Evolutionary conservation across 2,113 vertebrate species (phyloP), one percentile per base, ranked within the genome.

Genomic region (Nycticryphes semicollaris): DNA sequence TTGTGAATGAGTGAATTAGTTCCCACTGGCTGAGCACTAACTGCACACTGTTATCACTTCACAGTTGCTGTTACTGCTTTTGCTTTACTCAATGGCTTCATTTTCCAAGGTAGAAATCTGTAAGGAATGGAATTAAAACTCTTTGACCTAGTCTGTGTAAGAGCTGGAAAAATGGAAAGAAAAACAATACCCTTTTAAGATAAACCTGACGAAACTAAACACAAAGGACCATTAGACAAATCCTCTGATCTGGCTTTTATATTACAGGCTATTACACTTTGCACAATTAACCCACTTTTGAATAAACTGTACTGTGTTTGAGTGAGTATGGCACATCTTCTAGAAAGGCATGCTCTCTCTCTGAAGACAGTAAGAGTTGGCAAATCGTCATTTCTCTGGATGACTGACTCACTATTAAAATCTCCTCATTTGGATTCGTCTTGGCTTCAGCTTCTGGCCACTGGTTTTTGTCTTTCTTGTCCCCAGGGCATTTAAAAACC

Each of bases 371-470:
- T 59, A 69, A n/a, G 70, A 82, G 76, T 2, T 96, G 90, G 88
- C 83, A 95, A 93, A 93, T 73, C 1, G 0, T 87, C 66, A 62
- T 94, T 95, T 95, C 80, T 90, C 56, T 96, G 95, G 92, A 90
- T 96, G 96, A 94, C 86, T 94, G 92, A 77, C 41, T 96, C 86
- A 53, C 92, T 96, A 92, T 95, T 93, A 93, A 90, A 93, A 90
- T 87, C 56, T 74, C 75, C 90, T 96, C 86, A 97, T 97, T 96
- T 92, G 84, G 90, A 95, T 95, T 95, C 84, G 14, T 92, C 80
- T 92, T 96, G 84, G 92, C 88, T 96, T 92, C 68, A 9, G 94
- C 68, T 93, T 86, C 89, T 63, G 62, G 73, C 31, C 66, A 68
- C 41, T 45, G 62, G 24, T 53, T 96, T 96, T 93, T 92, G 85